Conservation (phyloP, 2,888 invertebrate species). For the Cataglyphis livida region DNA sequence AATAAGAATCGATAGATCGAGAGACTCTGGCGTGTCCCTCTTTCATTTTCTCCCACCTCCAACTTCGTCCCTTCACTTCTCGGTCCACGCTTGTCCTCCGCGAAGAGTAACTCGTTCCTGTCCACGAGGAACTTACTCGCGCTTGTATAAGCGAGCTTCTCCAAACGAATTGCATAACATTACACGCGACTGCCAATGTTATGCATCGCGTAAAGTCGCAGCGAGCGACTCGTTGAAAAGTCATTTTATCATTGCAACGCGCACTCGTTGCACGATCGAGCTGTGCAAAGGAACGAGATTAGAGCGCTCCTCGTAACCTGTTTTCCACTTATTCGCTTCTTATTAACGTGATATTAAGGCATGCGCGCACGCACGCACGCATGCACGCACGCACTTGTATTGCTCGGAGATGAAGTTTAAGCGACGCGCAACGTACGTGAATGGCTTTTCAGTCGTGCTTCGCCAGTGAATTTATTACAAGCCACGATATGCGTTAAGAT, state of each 20-base stretch:
- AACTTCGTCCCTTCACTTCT: conserved; percentile 2
- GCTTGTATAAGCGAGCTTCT: conserved; percentile 40
- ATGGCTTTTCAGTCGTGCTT: conserved; percentile 38
- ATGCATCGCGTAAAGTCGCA: conserved; percentile 38
- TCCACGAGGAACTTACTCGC: conserved; percentile 13
- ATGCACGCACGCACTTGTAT: conserved; percentile 8
- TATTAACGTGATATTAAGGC: conserved; percentile 58
- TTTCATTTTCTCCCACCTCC: conserved; percentile 23
- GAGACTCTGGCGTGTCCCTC: conserved; percentile 16
- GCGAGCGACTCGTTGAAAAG: conserved; percentile 52
- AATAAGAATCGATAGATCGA: conserved; percentile 64
- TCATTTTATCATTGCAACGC: conserved; percentile 49
- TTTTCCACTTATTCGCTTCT: conserved; percentile 52
- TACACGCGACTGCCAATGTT: conserved; percentile 47
- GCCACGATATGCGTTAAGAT: conserved; percentile 40
- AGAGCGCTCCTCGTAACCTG: conserved; percentile 46
- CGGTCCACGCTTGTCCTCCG: conserved; percentile 5
- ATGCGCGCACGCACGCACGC: conserved; percentile 9
- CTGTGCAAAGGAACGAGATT: conserved; percentile 51
- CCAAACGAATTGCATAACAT: conserved; percentile 66
- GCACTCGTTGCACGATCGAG: conserved; percentile 30
- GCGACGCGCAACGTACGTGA: conserved; percentile 32
- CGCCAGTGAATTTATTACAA: conserved; percentile 52
- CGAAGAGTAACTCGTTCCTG: not conserved
- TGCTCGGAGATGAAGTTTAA: conserved; percentile 43